Base-by-base conservation (phyloP, 1,140 invertebrate species). In the Aphaenogaster ashmeadi region DNA sequence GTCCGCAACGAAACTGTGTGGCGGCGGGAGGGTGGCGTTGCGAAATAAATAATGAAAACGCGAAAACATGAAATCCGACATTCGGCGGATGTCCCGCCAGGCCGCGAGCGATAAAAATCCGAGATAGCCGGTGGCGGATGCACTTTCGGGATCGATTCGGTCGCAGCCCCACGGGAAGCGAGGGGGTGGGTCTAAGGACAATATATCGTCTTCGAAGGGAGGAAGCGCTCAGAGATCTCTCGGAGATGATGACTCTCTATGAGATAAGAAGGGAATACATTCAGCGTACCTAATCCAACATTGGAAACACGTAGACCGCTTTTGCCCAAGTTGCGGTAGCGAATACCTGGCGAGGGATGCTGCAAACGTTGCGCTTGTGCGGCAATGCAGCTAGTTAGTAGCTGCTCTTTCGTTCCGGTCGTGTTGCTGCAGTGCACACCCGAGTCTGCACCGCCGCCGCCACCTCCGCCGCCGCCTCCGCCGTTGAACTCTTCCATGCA, bases 401-500 rank as follows among this genome's bases (percentile, higher is more conserved):
- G 92, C 89, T 96, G 95, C 89, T 96, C 95, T 91, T 96, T 96
- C 91, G 96, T 95, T 92, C 94, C 91, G 89, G 94, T 90, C 91
- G 94, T 94, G 91, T 95, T 90, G 87, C 93, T 94, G 91, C 93
- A 93, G 89, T 95, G 89, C 75, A 94, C 92, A 44, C 95, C 94
- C n/a, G 94, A 94, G 87, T 95, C 95, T 64, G 94, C 93, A 74
- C 95, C 94, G 15, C 95, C 95, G 52, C 93, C 93, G 1, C 87
- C 88, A 1, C 69, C 84, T 0, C 74, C 88, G 33, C 69, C 85
- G 5, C 83, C 88, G 69, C 95, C 94, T 64, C 95, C 94, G 38
- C 96, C 97, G 95, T 97, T 98, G 96, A 98, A 98, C 96, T 98
- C 98, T 96, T 98, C 98, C 98, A 98, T 98, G 96, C 98, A 98